Percentiles rank a stretch among this genome's conserved stretches.
Evolutionary conservation across 2,888 invertebrate genomes (phyloP).

Genomic region (Drymonia ruficornis): DNA sequence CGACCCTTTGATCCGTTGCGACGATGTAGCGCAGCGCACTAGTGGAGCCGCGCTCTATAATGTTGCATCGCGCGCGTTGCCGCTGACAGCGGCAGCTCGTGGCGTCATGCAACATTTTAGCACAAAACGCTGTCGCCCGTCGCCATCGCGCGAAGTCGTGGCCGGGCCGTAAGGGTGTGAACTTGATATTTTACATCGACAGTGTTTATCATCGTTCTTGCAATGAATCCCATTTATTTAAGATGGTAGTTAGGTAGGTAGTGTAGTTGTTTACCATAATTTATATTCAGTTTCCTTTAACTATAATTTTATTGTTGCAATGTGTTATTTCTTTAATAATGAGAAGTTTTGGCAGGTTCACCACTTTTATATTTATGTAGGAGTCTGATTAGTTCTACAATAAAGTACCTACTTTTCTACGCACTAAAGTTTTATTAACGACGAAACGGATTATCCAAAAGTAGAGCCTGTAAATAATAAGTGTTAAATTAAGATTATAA

Average conservation of each 20-base stretch:
- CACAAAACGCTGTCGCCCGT: no score
- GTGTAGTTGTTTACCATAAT: slow-evolving; percentile 5
- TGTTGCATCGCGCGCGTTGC: no score
- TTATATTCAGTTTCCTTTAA: slow-evolving; percentile 5
- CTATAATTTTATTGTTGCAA: slow-evolving; percentile 1
- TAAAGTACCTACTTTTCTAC: background rate
- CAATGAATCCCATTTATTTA: slow-evolving; percentile 4
- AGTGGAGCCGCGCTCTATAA: no score
- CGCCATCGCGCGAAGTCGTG: no score
- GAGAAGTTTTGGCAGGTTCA: background rate
- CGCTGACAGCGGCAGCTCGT: no score
- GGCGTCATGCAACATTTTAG: no score
- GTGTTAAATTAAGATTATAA: background rate
- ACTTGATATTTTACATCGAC: no score
- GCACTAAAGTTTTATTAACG: background rate
- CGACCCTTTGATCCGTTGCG: no score
- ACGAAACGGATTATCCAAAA: background rate
- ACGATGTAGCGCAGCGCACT: no score
- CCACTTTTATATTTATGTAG: background rate
- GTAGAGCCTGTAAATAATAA: background rate
- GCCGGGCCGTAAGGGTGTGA: no score
- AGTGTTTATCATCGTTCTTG: background rate
- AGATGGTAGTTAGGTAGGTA: slow-evolving; percentile 1
- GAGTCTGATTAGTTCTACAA: background rate
- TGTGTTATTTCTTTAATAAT: background rate